Evolutionary conservation across 2,888 invertebrate species (phyloP).

Genomic region (Dryobotodes eremita): DNA sequence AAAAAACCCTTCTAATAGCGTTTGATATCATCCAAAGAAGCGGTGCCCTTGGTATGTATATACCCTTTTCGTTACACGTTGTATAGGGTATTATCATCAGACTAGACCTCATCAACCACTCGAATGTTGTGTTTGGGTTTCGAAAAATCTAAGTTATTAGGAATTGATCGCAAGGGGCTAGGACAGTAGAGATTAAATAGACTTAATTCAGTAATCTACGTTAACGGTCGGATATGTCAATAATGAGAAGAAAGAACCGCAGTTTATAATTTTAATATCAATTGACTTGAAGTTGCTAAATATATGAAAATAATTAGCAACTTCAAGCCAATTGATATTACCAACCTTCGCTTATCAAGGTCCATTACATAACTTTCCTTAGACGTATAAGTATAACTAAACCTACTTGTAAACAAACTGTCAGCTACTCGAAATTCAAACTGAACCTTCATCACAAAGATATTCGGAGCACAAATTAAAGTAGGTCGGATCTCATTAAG

Average conservation of each 20-base stretch:
- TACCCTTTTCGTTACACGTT: too few relatives aligned
- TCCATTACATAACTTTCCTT: slow-evolving; percentile 19
- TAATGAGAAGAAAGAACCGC: too few relatives aligned
- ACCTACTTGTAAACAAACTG: slow-evolving; percentile 45
- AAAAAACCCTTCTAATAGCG: too few relatives aligned
- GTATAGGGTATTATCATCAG: not conserved
- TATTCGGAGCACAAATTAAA: slow-evolving; percentile 61
- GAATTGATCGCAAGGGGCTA: too few relatives aligned
- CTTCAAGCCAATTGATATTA: too few relatives aligned
- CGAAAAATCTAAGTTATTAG: too few relatives aligned
- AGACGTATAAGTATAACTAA: slow-evolving; percentile 19
- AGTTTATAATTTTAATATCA: too few relatives aligned
- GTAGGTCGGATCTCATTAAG: slow-evolving; percentile 61
- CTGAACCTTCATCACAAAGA: slow-evolving; percentile 55
- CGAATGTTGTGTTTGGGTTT: not conserved
- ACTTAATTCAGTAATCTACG: too few relatives aligned
- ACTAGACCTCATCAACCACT: not conserved
- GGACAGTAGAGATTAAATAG: too few relatives aligned
- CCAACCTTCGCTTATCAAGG: not conserved
- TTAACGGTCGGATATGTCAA: too few relatives aligned
- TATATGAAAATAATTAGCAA: not conserved
- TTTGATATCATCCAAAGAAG: too few relatives aligned
- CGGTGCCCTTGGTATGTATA: too few relatives aligned
- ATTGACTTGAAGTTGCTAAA: not conserved
- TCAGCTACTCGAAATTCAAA: slow-evolving; percentile 51